Conservation (phyloP, 2,797 vertebrate species). For the Bryconaethiops microstoma region DNA sequence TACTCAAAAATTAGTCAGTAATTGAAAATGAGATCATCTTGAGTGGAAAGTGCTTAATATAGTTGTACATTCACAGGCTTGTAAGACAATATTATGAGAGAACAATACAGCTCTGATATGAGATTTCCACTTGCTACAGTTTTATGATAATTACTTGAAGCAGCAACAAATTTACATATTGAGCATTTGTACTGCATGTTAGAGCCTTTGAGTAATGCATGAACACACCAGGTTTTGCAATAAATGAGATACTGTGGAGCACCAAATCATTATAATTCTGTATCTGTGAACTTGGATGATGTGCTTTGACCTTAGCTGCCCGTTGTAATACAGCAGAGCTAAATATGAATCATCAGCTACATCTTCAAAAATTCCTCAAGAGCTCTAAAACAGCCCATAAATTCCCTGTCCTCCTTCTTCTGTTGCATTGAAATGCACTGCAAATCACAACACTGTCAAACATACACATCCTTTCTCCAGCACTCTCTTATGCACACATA, state of each 20-base stretch:
- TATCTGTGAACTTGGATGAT: background rate
- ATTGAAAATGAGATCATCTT: too few relatives aligned
- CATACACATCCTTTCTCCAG: background rate
- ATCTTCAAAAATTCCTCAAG: slow-evolving; percentile 13
- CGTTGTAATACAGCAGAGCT: background rate
- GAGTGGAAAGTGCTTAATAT: too few relatives aligned
- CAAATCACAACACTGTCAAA: slow-evolving; percentile 2
- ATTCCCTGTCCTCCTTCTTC: background rate
- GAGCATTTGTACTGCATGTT: slow-evolving; percentile 2
- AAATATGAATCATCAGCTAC: background rate
- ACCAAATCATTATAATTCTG: background rate
- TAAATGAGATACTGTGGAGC: background rate
- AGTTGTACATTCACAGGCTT: too few relatives aligned
- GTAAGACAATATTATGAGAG: too few relatives aligned
- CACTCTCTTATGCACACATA: background rate
- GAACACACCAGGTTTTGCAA: background rate
- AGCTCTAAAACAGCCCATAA: slow-evolving; percentile 13
- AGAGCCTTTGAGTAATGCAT: background rate
- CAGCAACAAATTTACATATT: background rate
- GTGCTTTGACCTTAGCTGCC: slow-evolving; percentile 1
- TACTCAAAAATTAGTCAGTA: too few relatives aligned
- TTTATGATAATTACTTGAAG: background rate
- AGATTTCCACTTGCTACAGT: too few relatives aligned
- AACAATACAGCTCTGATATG: too few relatives aligned
- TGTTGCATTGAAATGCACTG: slow-evolving; percentile 4